Conservation (phyloP, 2,888 invertebrate genomes). For the Lepidonotus clava region DNA sequence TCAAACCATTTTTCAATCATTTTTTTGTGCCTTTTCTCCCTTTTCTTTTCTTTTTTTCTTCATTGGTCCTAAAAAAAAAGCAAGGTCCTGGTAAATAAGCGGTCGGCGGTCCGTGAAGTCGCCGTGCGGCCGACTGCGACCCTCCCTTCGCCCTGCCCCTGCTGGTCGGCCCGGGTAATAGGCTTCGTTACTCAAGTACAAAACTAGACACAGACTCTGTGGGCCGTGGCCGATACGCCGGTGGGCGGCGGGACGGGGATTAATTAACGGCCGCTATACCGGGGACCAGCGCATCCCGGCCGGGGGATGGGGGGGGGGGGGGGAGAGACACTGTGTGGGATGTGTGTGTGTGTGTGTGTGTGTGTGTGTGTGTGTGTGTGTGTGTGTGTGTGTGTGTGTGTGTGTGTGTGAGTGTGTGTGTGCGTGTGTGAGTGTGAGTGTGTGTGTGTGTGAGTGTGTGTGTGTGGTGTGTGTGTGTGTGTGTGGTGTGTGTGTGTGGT, state of each 20-base stretch:
- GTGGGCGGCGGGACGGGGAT: background rate
- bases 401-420: background rate
- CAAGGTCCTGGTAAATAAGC: no score
- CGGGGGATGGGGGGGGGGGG: no score
- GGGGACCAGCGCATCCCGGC: no score
- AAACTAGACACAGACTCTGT: constrained; percentile 11
- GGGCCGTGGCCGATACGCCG: background rate
- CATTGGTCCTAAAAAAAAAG: no score
- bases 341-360: background rate
- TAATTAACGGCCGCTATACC: no score
- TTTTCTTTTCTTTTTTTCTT: no score
- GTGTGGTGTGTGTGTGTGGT: background rate
- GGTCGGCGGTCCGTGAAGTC: no score
- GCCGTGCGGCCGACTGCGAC: no score
- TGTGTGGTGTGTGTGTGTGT: background rate
- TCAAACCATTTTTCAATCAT: no score
- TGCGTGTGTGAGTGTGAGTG: background rate
- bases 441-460: background rate
- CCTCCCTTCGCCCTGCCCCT: no score
- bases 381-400: background rate
- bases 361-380: background rate
- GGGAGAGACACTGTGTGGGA: background rate
- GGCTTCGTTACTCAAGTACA: constrained; percentile 43
- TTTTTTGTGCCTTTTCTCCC: no score
- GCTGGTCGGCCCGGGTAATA: no score